phyloP scores from a whole-genome alignment of 2,888 invertebrate species.

The Hydrotaea diabolus region DNA sequence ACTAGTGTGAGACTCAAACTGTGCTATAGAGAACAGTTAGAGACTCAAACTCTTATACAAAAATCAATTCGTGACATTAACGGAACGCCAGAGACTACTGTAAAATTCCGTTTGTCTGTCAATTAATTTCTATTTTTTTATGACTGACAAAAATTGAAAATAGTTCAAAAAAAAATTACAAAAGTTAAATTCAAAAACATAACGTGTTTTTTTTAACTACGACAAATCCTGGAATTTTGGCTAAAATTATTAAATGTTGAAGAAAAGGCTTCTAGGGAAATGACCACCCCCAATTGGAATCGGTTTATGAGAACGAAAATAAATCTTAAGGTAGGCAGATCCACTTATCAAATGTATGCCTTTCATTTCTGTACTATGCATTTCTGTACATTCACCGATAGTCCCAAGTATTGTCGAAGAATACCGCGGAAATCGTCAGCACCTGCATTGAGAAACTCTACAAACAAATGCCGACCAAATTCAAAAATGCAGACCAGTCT shows the following conservation, averaged over 20 bases:
- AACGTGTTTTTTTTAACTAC: background rate
- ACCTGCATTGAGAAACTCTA: slow-evolving; percentile 70
- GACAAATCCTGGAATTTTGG: background rate
- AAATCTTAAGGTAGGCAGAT: slow-evolving; percentile 67
- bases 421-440: slow-evolving; percentile 69
- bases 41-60: no score
- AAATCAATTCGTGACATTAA: no score
- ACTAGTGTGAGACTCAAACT: no score
- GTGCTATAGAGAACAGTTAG: no score
- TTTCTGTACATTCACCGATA: slow-evolving; percentile 12
- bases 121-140: background rate
- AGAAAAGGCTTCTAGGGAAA: slow-evolving; percentile 37
- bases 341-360: background rate
- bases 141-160: background rate
- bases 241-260: slow-evolving; percentile 6
- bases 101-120: background rate
- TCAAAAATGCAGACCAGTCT: no score
- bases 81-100: no score
- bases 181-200: background rate
- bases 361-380: background rate
- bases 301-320: slow-evolving; percentile 69
- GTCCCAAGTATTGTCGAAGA: slow-evolving; percentile 70
- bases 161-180: background rate
- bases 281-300: slow-evolving; percentile 65
- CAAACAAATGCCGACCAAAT: slow-evolving; percentile 68